Conservation (phyloP, 2,113 vertebrate genomes). For the Apodemus speciosus region DNA sequence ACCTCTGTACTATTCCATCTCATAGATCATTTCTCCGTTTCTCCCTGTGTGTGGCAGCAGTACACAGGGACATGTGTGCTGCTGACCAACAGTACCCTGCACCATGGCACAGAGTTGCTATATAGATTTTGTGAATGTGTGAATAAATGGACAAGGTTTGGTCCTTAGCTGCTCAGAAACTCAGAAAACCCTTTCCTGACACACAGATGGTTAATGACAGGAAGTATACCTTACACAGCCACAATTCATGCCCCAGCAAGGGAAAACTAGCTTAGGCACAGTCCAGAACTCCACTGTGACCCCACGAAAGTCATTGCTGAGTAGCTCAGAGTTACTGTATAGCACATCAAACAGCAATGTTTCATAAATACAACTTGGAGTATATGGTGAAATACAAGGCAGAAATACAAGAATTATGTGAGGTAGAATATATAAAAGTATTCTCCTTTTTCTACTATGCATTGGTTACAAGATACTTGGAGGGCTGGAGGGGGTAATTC, state of each 20-base stretch:
- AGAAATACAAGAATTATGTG: slow-evolving; percentile 17
- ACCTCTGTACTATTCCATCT: neutral
- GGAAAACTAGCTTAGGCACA: neutral
- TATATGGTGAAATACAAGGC: neutral
- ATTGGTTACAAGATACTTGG: neutral
- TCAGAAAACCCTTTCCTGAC: neutral
- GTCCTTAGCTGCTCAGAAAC: neutral
- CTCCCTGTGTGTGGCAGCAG: neutral
- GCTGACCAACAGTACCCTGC: neutral
- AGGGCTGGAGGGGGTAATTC: neutral
- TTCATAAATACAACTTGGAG: neutral
- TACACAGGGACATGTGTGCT: neutral
- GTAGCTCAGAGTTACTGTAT: slow-evolving; percentile 8
- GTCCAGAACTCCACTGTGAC: neutral
- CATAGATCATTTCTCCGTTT: neutral
- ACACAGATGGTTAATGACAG: neutral
- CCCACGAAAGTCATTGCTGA: neutral
- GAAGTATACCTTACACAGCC: neutral
- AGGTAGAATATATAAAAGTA: neutral
- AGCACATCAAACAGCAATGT: neutral
- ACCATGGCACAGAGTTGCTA: accelerated
- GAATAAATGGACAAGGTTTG: neutral
- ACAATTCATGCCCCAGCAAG: neutral
- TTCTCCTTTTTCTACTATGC: neutral
- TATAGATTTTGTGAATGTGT: neutral